Evolutionary conservation across 2,113 vertebrate genomes (phyloP).

Genomic region (Gadus macrocephalus): DNA sequence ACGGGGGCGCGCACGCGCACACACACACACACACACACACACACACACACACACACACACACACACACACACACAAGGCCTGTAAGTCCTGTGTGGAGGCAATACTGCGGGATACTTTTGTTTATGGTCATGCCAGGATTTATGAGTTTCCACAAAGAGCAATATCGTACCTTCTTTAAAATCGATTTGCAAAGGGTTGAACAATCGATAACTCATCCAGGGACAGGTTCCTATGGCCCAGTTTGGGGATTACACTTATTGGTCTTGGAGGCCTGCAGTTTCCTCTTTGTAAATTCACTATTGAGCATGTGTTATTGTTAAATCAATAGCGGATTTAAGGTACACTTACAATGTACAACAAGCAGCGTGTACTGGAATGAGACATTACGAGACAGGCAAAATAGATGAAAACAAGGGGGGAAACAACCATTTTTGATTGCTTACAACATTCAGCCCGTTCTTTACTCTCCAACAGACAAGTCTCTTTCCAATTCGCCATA

Average conservation of each 20-base stretch:
- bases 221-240: constrained; percentile 25
- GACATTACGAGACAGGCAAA: not conserved
- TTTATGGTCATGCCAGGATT: not conserved
- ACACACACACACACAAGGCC: not conserved
- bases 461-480: too few species aligned
- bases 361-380: constrained; percentile 19
- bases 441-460: too few species aligned
- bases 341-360: constrained; percentile 30
- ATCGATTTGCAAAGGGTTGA: constrained; percentile 32
- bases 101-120: not conserved
- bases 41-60: too few species aligned
- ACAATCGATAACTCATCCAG: constrained; percentile 52
- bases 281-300: constrained; percentile 40
- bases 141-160: constrained; percentile 16
- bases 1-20: too few species aligned
- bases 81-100: not conserved
- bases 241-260: constrained; percentile 33
- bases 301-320: constrained; percentile 47
- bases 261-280: constrained; percentile 37
- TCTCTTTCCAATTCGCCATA: too few species aligned
- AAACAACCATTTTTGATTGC: not conserved
- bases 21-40: too few species aligned
- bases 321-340: constrained; percentile 47
- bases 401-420: not conserved
- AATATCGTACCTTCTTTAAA: constrained; percentile 30